phyloP scores from a whole-genome alignment of 2,797 vertebrate genomes.

The Cyclura pinguis region DNA sequence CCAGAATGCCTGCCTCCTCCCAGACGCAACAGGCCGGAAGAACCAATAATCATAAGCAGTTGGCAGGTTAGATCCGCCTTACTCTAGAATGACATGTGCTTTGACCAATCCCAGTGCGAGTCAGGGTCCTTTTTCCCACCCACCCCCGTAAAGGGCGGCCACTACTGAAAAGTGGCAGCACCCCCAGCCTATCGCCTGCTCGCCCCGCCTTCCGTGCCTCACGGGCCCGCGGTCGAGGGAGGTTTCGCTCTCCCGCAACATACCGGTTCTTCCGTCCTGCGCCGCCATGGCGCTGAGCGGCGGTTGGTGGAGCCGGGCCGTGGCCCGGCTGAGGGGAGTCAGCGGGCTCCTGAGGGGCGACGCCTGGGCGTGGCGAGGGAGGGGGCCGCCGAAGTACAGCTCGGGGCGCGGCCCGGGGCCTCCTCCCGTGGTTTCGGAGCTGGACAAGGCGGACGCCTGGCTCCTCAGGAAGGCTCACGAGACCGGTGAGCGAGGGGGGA shows the following conservation, averaged over 20 bases:
- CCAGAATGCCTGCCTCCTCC: not conserved
- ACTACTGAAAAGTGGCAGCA: accelerated
- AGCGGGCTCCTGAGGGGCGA: slow-evolving; percentile 51
- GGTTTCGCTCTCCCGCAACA: too few relatives aligned
- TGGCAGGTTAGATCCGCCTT: not conserved
- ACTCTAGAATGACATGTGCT: accelerated
- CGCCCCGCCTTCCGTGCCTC: not conserved
- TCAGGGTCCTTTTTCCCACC: accelerated
- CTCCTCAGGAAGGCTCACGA: slow-evolving; percentile 76
- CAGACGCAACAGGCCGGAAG: not conserved
- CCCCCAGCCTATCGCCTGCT: not conserved
- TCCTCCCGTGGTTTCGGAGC: slow-evolving; percentile 78
- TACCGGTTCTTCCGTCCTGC: not conserved
- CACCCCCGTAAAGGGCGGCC: not conserved
- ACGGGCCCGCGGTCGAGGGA: not conserved
- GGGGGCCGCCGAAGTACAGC: slow-evolving; percentile 44
- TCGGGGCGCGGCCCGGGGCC: slow-evolving; percentile 67
- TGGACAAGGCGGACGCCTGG: slow-evolving; percentile 91
- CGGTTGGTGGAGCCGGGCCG: slow-evolving; percentile 69
- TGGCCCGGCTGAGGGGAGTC: not conserved
- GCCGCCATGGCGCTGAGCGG: slow-evolving; percentile 55
- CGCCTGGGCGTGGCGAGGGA: slow-evolving; percentile 31
- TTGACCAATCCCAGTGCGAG: not conserved
- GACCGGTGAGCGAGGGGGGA: slow-evolving; percentile 61
- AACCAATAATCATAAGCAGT: not conserved